phyloP scores from a whole-genome alignment of 1,140 invertebrate species.

The Delia radicum region DNA sequence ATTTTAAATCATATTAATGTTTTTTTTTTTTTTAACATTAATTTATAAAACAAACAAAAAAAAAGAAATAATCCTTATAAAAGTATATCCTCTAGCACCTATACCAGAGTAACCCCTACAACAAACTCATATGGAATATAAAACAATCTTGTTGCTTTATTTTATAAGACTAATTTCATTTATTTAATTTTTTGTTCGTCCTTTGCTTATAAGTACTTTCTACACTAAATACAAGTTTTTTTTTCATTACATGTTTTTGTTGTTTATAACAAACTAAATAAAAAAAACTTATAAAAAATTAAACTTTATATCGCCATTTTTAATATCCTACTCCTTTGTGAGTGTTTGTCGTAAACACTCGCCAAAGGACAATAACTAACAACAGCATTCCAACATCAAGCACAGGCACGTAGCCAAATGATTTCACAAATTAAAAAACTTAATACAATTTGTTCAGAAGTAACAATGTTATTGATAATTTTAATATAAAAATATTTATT shows the following conservation, averaged over 20 bases:
- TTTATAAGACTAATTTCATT: not conserved
- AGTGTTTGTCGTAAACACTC: constrained; percentile 53
- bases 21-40: too few species aligned
- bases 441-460: too few species aligned
- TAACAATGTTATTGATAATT: too few species aligned
- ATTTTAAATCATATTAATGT: too few species aligned
- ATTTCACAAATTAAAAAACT: too few species aligned
- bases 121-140: not conserved
- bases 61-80: too few species aligned
- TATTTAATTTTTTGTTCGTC: not conserved
- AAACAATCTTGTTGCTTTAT: not conserved
- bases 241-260: not conserved
- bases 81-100: not conserved
- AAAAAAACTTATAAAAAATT: constrained; percentile 29
- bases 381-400: not conserved
- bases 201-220: not conserved
- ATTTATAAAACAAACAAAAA: too few species aligned
- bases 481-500: too few species aligned
- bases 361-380: constrained; percentile 34
- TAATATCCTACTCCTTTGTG: constrained; percentile 55
- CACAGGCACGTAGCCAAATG: too few species aligned
- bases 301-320: constrained; percentile 57
- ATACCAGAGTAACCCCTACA: not conserved
- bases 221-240: not conserved
- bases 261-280: not conserved